phyloP scores from a whole-genome alignment of 2,888 invertebrate species.

The Mythimna impura region DNA sequence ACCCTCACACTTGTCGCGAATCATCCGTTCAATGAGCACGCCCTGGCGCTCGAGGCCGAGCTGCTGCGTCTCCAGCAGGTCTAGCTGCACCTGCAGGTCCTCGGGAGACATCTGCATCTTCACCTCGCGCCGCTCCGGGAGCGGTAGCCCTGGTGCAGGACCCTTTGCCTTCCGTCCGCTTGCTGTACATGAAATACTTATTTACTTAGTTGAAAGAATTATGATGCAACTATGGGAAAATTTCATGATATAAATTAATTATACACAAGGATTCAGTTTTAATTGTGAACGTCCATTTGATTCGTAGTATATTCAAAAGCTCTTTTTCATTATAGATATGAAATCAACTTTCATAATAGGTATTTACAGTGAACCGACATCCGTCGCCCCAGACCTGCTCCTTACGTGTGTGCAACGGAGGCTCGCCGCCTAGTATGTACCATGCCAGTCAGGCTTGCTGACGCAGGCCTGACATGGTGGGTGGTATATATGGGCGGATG shows the following conservation, averaged over 20 bases:
- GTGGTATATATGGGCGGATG: too few relatives aligned
- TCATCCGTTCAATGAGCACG: constrained; percentile 96
- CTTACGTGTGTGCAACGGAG: too few relatives aligned
- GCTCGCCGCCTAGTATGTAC: too few relatives aligned
- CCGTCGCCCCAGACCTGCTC: too few relatives aligned
- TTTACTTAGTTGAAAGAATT: not conserved
- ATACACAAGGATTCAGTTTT: too few relatives aligned
- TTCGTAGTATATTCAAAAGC: not conserved
- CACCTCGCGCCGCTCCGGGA: constrained; percentile 91
- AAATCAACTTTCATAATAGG: too few relatives aligned
- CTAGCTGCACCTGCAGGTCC: constrained; percentile 93
- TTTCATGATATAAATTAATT: too few relatives aligned
- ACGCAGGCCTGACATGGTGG: too few relatives aligned
- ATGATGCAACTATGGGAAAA: not conserved
- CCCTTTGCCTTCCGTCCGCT: constrained; percentile 95
- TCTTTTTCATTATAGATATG: too few relatives aligned
- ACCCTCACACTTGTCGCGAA: constrained; percentile 95
- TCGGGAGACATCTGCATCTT: constrained; percentile 91
- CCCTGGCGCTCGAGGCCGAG: constrained; percentile 97
- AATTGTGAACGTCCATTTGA: too few relatives aligned
- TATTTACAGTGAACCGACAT: too few relatives aligned
- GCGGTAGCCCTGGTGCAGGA: constrained; percentile 95
- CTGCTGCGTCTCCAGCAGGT: constrained; percentile 95
- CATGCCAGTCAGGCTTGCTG: too few relatives aligned
- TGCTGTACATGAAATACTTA: constrained; percentile 7